A percentile compares a stretch with the other conserved stretches of the same genome.
Conservation (phyloP, 2,113 vertebrate species). For the Leptosomus discolor region DNA sequence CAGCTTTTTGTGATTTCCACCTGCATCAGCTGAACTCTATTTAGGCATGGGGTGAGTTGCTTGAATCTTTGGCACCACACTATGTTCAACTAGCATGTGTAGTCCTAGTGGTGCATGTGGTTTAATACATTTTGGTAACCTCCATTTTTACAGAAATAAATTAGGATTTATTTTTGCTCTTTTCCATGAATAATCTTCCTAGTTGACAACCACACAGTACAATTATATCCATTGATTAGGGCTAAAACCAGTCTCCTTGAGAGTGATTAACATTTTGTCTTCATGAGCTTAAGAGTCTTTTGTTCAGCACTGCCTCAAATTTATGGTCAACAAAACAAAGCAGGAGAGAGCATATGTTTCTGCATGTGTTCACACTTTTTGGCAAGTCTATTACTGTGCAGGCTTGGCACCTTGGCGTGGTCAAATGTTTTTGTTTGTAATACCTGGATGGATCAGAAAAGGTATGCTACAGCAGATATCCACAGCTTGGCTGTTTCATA, state of each 20-base stretch:
- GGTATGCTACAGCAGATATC: not conserved
- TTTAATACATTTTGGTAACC: not conserved
- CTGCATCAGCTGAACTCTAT: not conserved
- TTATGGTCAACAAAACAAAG: not conserved
- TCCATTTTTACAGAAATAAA: not conserved
- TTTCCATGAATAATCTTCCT: not conserved
- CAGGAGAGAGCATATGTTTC: not conserved
- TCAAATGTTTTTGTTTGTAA: not conserved
- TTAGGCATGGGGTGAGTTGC: not conserved
- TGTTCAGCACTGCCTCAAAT: not conserved
- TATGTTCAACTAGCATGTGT: not conserved
- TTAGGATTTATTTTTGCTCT: not conserved
- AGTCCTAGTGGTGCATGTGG: not conserved
- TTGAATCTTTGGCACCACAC: not conserved
- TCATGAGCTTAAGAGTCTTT: not conserved
- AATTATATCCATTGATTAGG: not conserved
- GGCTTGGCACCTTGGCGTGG: not conserved
- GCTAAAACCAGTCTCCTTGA: not conserved
- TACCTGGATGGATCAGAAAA: not conserved
- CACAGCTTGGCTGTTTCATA: not conserved
- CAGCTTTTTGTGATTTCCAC: not conserved
- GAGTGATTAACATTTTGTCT: not conserved
- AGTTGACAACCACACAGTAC: not conserved
- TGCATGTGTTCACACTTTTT: not conserved
- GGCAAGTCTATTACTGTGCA: not conserved